Evolutionary conservation across 1,140 invertebrate genomes (phyloP), one percentile per base, ranked within the genome.

Genomic region (Drosophila trapezifrons): DNA sequence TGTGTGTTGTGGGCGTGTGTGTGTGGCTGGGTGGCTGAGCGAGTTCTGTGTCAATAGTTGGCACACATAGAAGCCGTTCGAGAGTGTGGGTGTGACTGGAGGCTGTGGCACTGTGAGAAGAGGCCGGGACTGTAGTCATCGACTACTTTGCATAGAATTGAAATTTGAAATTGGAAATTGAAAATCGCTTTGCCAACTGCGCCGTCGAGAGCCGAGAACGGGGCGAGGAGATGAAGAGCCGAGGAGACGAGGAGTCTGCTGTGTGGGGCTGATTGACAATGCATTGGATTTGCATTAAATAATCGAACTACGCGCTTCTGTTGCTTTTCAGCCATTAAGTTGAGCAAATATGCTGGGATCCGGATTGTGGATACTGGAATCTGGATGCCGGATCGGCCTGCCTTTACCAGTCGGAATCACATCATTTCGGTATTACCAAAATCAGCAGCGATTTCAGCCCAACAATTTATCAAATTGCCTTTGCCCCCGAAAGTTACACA

Each of bases 21-120:
- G 18, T 17, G 32, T 69, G 55, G 35, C 13, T 66, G 66, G 17
- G 5, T 55, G 63, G 20, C 3, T 40, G 64, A 45, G 47, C 18
- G 82, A 70, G 73, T 89, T 78, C 64, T 87, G 76, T 84, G 80
- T 89, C 84, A 84, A 87, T 89, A 89, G 84, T 84, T 89, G 80
- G 80, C 80, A 89, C 58, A 80, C 83, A 80, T 70, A 63, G 57
- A 42, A 71, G 47, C 62, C 69, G 78, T 69, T 66, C 60, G 67
- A 80, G 38, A 27, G 9, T n/a, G n/a, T n/a, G 29, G 29, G 13
- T 12, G 10, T 3, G 15, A n/a, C 63, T 8, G 29, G 29, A 32
- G 29, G 29, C 29, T 32, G 29, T 10, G 29, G 29, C 10, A 32
- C 29, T 32, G 29, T 10, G 29, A 12, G 22, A 18, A 15, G 29